phyloP scores from a whole-genome alignment of 2,888 invertebrate genomes.

The Phyllotreta cruciferae region DNA sequence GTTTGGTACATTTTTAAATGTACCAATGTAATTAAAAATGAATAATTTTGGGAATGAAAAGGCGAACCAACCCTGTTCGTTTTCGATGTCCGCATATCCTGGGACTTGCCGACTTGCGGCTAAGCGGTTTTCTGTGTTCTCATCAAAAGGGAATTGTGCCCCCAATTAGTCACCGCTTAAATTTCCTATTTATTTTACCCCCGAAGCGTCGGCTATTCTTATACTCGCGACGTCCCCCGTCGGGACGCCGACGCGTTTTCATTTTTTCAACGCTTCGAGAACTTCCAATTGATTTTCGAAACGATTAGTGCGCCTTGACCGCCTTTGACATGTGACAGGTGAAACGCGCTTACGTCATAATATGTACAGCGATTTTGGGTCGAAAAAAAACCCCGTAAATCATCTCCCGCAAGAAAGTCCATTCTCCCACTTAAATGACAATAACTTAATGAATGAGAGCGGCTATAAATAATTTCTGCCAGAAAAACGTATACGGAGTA shows the following conservation, averaged over 20 bases:
- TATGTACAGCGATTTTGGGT: too few species aligned
- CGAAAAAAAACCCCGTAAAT: too few species aligned
- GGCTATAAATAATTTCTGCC: slow-evolving; percentile 27
- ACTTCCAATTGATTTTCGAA: too few species aligned
- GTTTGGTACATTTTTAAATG: too few species aligned
- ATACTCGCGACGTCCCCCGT: slow-evolving; percentile 11
- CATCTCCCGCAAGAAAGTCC: slow-evolving; percentile 8
- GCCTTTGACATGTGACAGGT: too few species aligned
- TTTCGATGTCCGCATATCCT: background rate
- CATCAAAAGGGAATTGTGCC: slow-evolving; percentile 53
- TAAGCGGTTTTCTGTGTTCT: slow-evolving; percentile 57
- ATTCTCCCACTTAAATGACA: slow-evolving; percentile 23
- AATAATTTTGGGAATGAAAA: too few species aligned
- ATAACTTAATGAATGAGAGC: slow-evolving; percentile 22
- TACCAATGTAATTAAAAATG: too few species aligned
- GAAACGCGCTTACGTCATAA: too few species aligned
- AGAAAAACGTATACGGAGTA: slow-evolving; percentile 23
- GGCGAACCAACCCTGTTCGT: too few species aligned
- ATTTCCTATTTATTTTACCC: slow-evolving; percentile 47
- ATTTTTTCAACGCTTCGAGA: too few species aligned
- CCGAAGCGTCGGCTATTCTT: slow-evolving; percentile 19
- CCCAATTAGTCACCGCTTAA: slow-evolving; percentile 53
- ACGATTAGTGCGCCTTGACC: too few species aligned
- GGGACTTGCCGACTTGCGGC: slow-evolving; percentile 47
- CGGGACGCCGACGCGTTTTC: too few species aligned